phyloP scores from a whole-genome alignment of 2,797 vertebrate species.

The Paedocypris micromegethes region DNA sequence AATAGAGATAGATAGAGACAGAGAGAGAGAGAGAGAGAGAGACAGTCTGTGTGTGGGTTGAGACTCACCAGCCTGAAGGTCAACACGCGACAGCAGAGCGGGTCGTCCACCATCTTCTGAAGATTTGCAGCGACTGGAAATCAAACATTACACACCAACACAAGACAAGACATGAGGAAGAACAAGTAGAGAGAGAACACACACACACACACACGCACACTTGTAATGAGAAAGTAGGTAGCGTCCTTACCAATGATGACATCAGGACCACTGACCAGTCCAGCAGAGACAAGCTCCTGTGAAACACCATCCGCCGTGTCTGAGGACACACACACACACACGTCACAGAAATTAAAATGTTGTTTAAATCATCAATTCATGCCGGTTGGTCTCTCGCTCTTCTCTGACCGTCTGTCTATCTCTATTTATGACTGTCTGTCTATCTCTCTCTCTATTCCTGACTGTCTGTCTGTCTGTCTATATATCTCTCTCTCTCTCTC shows the following conservation, averaged over 20 bases:
- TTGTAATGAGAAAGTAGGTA: too few species aligned
- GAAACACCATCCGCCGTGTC: conserved; percentile 97
- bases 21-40: too few species aligned
- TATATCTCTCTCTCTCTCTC: too few species aligned
- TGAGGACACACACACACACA: conserved; percentile 53
- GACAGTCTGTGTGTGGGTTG: too few species aligned
- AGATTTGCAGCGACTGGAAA: conserved; percentile 95
- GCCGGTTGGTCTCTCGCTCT: too few species aligned
- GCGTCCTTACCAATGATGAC: conserved; percentile 85
- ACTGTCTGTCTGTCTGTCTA: too few species aligned
- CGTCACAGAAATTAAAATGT: conserved; percentile 1
- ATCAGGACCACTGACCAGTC: conserved; percentile 92
- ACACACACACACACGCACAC: too few species aligned
- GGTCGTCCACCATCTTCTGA: conserved; percentile 98
- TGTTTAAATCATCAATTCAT: background rate
- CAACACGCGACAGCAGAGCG: conserved; percentile 90
- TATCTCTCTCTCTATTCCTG: too few species aligned
- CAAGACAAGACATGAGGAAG: conserved; percentile 26
- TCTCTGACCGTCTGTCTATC: too few species aligned
- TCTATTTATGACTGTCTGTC: too few species aligned
- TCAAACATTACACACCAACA: too few species aligned
- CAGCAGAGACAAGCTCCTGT: conserved; percentile 96
- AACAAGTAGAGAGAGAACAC: conserved; percentile 22
- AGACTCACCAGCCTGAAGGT: conserved; percentile 98
- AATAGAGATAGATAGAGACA: too few species aligned